Percentiles rank a stretch among this genome's conserved stretches.
These are phyloP conservation scores for Aplysina aerophoba DNA, from an alignment of 37 sponge, comb jelly and placozoan species.

Conservation along the genomic window DNA sequence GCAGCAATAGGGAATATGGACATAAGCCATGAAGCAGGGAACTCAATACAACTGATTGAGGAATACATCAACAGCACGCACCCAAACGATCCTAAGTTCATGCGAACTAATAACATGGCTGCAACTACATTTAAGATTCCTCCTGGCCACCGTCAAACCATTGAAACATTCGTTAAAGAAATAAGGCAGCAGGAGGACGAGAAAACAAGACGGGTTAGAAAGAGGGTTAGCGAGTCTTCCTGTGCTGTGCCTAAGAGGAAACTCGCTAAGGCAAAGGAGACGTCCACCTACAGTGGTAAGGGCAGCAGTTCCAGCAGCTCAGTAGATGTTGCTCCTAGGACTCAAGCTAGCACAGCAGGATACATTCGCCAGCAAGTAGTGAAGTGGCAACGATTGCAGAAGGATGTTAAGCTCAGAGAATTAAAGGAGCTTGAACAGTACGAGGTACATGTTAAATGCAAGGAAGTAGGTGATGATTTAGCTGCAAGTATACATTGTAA, in stretches of 20 bases:
- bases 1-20: slow-evolving; percentile 12
- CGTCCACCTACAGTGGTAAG: not conserved
- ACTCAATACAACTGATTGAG: slow-evolving; percentile 17
- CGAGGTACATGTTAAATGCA: not conserved
- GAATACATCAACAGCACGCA: slow-evolving; percentile 5
- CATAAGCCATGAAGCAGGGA: slow-evolving; percentile 15
- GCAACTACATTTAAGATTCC: slow-evolving; percentile 17
- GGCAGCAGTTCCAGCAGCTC: not conserved
- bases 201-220: not conserved
- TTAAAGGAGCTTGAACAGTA: slow-evolving; percentile 32
- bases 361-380: slow-evolving; percentile 8
- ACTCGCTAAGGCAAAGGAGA: not conserved
- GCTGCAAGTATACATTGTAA: no score
- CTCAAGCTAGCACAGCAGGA: not conserved
- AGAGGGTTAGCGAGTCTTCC: not conserved
- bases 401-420: not conserved
- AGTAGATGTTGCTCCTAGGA: no score
- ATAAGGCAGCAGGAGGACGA: not conserved
- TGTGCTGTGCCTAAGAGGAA: not conserved
- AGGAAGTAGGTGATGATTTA: no score
- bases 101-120: not conserved
- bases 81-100: not conserved
- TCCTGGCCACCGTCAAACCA: slow-evolving; percentile 31
- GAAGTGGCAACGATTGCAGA: slow-evolving; percentile 33
- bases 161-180: slow-evolving; percentile 15